phyloP scores from a whole-genome alignment of 2,797 vertebrate species.

The Varecia variegata region DNA sequence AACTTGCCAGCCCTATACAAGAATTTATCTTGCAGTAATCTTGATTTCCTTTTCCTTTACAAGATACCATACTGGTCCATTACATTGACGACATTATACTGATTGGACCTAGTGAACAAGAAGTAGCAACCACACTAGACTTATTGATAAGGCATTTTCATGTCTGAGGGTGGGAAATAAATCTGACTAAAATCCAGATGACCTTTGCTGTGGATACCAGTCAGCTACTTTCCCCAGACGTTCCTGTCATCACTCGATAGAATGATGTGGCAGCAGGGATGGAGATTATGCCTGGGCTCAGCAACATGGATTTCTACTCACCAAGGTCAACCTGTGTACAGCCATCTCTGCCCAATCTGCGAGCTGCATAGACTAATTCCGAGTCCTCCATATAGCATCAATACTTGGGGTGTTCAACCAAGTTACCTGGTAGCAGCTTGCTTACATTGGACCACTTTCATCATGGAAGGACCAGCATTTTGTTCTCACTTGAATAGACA shows the following conservation, averaged over 20 bases:
- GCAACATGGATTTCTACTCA: not conserved
- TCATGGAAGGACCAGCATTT: not conserved
- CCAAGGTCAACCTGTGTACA: not conserved
- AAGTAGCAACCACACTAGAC: not conserved
- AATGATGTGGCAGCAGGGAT: not conserved
- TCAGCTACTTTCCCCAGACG: not conserved
- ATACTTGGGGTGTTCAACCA: not conserved
- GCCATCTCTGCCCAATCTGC: not conserved
- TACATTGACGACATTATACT: not conserved
- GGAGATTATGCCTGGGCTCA: not conserved
- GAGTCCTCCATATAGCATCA: not conserved
- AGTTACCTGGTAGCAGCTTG: not conserved
- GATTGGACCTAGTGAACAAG: not conserved
- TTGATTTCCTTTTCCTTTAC: not conserved
- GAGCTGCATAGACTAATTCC: not conserved
- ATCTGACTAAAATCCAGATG: not conserved
- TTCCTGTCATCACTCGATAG: not conserved
- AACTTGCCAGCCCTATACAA: not conserved
- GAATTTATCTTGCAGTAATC: not conserved
- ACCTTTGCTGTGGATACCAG: not conserved
- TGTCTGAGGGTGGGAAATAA: not conserved
- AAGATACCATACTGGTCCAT: not conserved
- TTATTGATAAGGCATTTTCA: not conserved
- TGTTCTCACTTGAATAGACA: not conserved
- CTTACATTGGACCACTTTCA: not conserved